Conservation (phyloP, 2,888 invertebrate species). For the Nomada fabriciana region DNA sequence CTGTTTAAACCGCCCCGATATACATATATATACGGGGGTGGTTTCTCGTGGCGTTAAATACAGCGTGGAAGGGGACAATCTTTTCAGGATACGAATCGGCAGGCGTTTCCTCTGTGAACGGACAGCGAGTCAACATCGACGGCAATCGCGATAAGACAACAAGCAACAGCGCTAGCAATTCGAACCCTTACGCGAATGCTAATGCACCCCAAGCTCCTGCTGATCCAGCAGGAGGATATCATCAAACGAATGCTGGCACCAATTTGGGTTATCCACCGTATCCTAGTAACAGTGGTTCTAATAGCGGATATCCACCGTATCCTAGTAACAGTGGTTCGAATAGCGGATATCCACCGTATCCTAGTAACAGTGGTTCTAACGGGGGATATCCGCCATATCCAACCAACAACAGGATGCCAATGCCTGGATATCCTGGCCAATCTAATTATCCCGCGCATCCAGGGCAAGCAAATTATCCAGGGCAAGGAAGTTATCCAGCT, state of each 20-base stretch:
- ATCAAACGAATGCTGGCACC: slow-evolving; percentile 69
- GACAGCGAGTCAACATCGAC: slow-evolving; percentile 68
- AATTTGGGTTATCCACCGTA: slow-evolving; percentile 79
- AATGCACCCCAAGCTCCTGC: slow-evolving; percentile 79
- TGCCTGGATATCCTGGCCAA: slow-evolving; percentile 70
- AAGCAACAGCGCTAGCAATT: slow-evolving; percentile 69
- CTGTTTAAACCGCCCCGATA: neutral
- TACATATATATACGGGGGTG: too few relatives aligned
- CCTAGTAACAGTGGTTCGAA: slow-evolving; percentile 64
- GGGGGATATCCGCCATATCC: slow-evolving; percentile 81
- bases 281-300: slow-evolving; percentile 67
- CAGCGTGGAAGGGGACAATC: slow-evolving; percentile 55
- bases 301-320: slow-evolving; percentile 70
- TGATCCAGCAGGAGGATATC: slow-evolving; percentile 62
- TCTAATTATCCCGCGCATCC: slow-evolving; percentile 58
- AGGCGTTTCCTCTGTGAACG: slow-evolving; percentile 79
- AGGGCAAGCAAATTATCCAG: slow-evolving; percentile 51
- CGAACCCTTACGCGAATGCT: slow-evolving; percentile 80
- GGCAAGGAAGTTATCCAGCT: too few relatives aligned
- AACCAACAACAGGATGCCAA: slow-evolving; percentile 77
- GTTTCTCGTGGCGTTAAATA: neutral
- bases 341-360: slow-evolving; percentile 70
- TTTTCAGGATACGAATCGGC: slow-evolving; percentile 82
- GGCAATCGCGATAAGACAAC: slow-evolving; percentile 56
- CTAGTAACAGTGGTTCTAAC: slow-evolving; percentile 63